Conservation (phyloP, 2,797 vertebrate genomes). For the Cynodonichthys magdalenae region DNA sequence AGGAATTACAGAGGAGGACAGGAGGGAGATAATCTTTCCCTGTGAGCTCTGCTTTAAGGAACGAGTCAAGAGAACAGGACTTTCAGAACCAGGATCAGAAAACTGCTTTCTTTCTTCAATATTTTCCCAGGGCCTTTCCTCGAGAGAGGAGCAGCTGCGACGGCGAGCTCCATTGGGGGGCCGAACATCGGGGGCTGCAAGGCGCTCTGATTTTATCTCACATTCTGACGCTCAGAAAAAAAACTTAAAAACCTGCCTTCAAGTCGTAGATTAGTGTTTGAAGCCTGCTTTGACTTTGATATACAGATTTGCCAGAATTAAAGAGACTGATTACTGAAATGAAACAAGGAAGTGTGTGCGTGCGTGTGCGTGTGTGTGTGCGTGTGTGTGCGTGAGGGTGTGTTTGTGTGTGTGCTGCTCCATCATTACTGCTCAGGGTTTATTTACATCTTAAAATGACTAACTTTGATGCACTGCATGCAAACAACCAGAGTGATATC, state of each 20-base stretch:
- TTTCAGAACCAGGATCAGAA: slow-evolving; percentile 49
- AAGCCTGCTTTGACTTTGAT: slow-evolving; percentile 65
- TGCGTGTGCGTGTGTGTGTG: background rate
- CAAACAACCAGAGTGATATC: slow-evolving; percentile 18
- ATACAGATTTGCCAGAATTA: slow-evolving; percentile 46
- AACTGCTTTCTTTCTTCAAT: slow-evolving; percentile 32
- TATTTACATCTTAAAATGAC: slow-evolving; percentile 33
- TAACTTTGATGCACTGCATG: slow-evolving; percentile 27
- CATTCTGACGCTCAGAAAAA: slow-evolving; percentile 44
- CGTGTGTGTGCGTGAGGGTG: slow-evolving; percentile 4
- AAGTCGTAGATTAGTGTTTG: slow-evolving; percentile 72
- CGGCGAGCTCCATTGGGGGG: slow-evolving; percentile 32
- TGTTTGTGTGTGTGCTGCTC: slow-evolving; percentile 15
- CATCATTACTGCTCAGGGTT: slow-evolving; percentile 31
- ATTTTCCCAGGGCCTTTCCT: slow-evolving; percentile 37
- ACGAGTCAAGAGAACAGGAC: slow-evolving; percentile 32
- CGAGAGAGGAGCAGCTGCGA: slow-evolving; percentile 37
- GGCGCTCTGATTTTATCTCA: slow-evolving; percentile 62
- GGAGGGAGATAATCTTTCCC: slow-evolving; percentile 63
- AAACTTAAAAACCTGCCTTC: slow-evolving; percentile 64
- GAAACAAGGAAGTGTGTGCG: slow-evolving; percentile 26
- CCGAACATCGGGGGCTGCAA: slow-evolving; percentile 4
- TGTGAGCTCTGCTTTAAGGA: slow-evolving; percentile 29
- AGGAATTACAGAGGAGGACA: slow-evolving; percentile 75
- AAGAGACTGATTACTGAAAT: slow-evolving; percentile 62